Conservation (phyloP, 2,113 vertebrate species). For the Columba livia region DNA sequence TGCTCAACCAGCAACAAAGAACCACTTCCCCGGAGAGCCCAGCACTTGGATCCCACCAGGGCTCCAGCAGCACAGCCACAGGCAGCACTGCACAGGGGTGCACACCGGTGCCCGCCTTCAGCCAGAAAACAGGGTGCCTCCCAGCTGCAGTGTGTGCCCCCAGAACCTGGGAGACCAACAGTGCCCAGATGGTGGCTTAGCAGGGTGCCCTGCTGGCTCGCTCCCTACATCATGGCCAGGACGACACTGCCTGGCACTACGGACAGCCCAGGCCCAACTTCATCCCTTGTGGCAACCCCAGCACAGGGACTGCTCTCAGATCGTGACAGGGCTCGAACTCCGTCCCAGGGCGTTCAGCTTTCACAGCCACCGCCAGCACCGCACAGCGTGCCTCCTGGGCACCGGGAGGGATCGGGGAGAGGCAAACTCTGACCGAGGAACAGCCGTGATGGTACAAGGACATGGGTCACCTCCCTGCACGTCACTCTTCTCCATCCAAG, state of each 20-base stretch:
- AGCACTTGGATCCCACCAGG: too few species aligned
- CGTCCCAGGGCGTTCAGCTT: rapidly evolving
- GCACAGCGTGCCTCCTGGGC: not conserved
- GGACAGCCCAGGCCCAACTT: too few species aligned
- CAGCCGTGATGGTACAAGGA: rapidly evolving
- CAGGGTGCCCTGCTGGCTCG: not conserved
- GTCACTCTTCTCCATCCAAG: not conserved
- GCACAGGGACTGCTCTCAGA: not conserved
- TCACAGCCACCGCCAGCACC: not conserved
- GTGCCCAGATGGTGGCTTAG: not conserved
- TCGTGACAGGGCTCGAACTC: rapidly evolving
- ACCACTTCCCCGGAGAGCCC: not conserved
- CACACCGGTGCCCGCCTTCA: too few species aligned
- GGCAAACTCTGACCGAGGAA: not conserved
- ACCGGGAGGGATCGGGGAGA: not conserved
- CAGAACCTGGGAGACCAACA: too few species aligned
- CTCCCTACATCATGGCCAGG: too few species aligned
- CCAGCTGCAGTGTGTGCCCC: not conserved
- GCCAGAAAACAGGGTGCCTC: not conserved
- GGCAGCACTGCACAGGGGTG: too few species aligned
- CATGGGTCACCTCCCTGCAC: not conserved
- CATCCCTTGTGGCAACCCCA: too few species aligned
- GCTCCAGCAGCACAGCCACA: too few species aligned
- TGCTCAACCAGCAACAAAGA: not conserved
- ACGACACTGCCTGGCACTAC: too few species aligned